Conservation (phyloP, 2,888 invertebrate species). For the Hoplodrina blanda region DNA sequence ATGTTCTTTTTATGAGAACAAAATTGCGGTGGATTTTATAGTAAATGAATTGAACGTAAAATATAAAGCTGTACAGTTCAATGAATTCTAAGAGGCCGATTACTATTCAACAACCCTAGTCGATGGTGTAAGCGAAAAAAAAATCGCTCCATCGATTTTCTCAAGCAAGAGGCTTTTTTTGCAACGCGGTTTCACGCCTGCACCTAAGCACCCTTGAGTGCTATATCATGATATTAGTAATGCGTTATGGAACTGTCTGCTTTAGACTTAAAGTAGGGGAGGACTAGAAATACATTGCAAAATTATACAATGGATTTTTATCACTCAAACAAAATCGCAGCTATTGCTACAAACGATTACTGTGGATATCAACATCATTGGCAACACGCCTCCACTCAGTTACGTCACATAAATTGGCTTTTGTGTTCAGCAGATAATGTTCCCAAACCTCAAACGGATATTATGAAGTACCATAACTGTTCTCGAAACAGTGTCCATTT, state of each 20-base stretch:
- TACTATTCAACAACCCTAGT: constrained; percentile 15
- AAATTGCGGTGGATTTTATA: constrained; percentile 10
- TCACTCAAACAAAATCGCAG: background rate
- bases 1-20: constrained; percentile 1
- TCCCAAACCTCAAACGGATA: background rate
- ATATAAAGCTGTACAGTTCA: constrained; percentile 28
- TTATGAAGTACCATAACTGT: background rate
- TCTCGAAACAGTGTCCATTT: background rate
- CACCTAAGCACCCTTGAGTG: constrained; percentile 20
- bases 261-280: background rate
- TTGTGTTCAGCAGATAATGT: background rate
- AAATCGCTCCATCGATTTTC: constrained; percentile 15
- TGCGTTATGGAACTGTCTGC: constrained; percentile 34
- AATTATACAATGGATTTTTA: constrained; percentile 8
- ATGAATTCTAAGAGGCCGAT: constrained; percentile 34
- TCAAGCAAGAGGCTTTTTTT: constrained; percentile 22
- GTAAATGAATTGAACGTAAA: constrained; percentile 17
- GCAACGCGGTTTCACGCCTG: constrained; percentile 32
- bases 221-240: constrained; percentile 30
- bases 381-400: background rate
- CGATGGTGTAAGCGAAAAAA: constrained; percentile 11
- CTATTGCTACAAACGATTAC: background rate
- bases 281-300: constrained; percentile 14
- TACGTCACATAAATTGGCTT: background rate
- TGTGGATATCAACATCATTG: background rate